phyloP scores from a whole-genome alignment of 2,888 invertebrate genomes.

The Agrilus biguttatus region DNA sequence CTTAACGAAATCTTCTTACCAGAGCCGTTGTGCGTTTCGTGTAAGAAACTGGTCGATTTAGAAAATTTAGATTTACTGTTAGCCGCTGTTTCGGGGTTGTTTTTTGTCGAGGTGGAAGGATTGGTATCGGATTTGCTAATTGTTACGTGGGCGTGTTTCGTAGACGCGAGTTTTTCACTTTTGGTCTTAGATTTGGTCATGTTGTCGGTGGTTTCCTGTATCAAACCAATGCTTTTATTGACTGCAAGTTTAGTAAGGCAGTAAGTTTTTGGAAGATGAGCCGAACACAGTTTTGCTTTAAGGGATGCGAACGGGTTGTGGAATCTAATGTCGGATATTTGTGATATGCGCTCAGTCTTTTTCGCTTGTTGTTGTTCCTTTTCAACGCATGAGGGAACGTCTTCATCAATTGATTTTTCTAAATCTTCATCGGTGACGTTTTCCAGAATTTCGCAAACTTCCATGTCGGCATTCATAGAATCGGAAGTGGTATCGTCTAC shows the following conservation, averaged over 20 bases:
- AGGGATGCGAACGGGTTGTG: slow-evolving; percentile 29
- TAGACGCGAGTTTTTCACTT: slow-evolving; percentile 12
- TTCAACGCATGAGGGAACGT: slow-evolving; percentile 7
- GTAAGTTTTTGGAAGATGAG: slow-evolving; percentile 30
- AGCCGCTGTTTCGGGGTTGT: slow-evolving; percentile 14
- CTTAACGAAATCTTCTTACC: slow-evolving; percentile 20
- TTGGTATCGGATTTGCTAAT: slow-evolving; percentile 15
- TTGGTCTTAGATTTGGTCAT: slow-evolving; percentile 16
- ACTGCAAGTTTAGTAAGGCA: slow-evolving; percentile 30
- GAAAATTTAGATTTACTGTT: slow-evolving; percentile 22
- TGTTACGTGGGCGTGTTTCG: slow-evolving; percentile 7
- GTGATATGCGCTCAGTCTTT: slow-evolving; percentile 29
- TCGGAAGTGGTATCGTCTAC: slow-evolving; percentile 35
- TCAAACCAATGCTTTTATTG: slow-evolving; percentile 29
- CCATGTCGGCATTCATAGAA: slow-evolving; percentile 35
- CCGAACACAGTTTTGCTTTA: slow-evolving; percentile 32
- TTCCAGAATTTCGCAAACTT: slow-evolving; percentile 34
- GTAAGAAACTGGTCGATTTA: slow-evolving; percentile 27
- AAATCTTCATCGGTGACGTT: slow-evolving; percentile 23
- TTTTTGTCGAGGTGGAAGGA: slow-evolving; percentile 21
- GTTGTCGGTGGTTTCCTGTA: slow-evolving; percentile 19
- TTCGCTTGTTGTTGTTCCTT: slow-evolving; percentile 16
- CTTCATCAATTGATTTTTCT: slow-evolving; percentile 18
- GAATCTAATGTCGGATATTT: slow-evolving; percentile 21
- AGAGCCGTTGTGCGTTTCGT: slow-evolving; percentile 21